phyloP scores from a whole-genome alignment of 64 coral and sea anemone genomes.

The Montipora sp. region DNA sequence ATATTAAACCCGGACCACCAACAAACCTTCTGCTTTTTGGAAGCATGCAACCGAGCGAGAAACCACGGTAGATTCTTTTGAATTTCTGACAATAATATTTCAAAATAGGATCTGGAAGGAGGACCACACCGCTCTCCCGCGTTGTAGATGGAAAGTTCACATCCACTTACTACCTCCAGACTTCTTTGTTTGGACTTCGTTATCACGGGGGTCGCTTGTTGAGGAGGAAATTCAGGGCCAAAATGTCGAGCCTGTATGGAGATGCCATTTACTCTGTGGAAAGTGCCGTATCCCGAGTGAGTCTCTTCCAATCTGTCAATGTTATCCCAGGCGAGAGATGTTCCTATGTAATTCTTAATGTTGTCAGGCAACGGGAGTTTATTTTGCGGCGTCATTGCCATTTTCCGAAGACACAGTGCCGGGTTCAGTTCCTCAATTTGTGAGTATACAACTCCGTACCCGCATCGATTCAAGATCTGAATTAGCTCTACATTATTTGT shows the following conservation, averaged over 20 bases:
- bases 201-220: too few species aligned
- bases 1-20: conserved; percentile 16
- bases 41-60: conserved; percentile 33
- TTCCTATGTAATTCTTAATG: conserved; percentile 17
- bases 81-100: conserved; percentile 17
- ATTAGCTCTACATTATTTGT: conserved; percentile 55
- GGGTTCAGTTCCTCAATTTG: conserved; percentile 43
- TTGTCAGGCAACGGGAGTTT: background rate
- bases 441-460: conserved; percentile 29
- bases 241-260: background rate
- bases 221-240: too few species aligned
- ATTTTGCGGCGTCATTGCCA: conserved; percentile 3
- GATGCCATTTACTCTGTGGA: conserved; percentile 46
- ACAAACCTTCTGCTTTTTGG: too few species aligned
- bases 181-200: too few species aligned
- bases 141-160: too few species aligned
- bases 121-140: background rate
- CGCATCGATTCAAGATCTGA: background rate
- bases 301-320: conserved; percentile 22
- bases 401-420: conserved; percentile 31
- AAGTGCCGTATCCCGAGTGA: conserved; percentile 17
- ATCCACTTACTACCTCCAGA: too few species aligned
- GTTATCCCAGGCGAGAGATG: background rate
- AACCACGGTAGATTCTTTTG: conserved; percentile 55
- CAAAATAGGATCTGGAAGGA: conserved; percentile 55